phyloP scores from a whole-genome alignment of 2,113 vertebrate genomes.

The Neogale vison region DNA sequence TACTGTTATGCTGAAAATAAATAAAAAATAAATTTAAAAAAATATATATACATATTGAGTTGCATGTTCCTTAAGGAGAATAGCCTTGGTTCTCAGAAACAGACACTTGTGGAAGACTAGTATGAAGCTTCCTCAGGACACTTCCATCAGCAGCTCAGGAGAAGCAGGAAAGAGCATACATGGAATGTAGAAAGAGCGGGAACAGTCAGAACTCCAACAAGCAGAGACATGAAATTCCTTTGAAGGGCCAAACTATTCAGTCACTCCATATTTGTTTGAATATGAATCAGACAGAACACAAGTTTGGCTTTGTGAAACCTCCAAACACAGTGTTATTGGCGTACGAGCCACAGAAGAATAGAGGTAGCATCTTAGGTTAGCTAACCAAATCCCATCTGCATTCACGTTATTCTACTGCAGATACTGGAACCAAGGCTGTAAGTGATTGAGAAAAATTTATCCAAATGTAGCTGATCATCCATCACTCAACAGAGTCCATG shows the following conservation, averaged over 20 bases:
- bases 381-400: background rate
- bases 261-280: background rate
- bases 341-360: background rate
- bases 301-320: background rate
- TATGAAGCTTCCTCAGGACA: background rate
- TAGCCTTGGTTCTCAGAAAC: background rate
- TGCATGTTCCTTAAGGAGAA: background rate
- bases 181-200: background rate
- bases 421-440: background rate
- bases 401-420: background rate
- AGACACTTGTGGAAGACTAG: background rate
- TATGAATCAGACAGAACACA: background rate
- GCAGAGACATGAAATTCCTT: background rate
- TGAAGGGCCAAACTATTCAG: background rate
- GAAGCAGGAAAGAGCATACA: background rate
- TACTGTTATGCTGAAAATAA: too few relatives aligned
- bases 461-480: background rate
- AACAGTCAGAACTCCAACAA: background rate
- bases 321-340: background rate
- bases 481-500: background rate
- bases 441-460: background rate
- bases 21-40: too few relatives aligned
- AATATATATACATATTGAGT: background rate
- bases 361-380: background rate
- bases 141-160: background rate